Conservation (phyloP, 2,888 invertebrate species). For the Drosophila percnosoma region DNA sequence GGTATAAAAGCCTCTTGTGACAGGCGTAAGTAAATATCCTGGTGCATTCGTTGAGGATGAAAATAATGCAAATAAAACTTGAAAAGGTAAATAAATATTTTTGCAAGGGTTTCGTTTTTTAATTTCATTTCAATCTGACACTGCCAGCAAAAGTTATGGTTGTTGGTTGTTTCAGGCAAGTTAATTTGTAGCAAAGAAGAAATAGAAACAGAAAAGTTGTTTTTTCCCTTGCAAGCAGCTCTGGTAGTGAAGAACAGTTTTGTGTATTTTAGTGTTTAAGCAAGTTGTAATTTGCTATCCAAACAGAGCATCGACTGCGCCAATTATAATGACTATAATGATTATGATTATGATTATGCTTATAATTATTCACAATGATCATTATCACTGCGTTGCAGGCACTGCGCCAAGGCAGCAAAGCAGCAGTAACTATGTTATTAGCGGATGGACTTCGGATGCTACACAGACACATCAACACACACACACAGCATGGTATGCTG, state of each 20-base stretch:
- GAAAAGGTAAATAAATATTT: neutral
- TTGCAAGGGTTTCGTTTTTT: neutral
- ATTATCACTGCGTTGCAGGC: constrained; percentile 39
- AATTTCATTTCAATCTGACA: neutral
- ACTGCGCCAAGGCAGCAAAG: constrained; percentile 51
- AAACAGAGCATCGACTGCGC: constrained; percentile 52
- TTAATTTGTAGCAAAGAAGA: constrained; percentile 43
- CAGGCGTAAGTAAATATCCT: neutral
- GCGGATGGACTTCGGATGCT: constrained; percentile 53
- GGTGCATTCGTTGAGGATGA: neutral
- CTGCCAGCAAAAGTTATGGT: neutral
- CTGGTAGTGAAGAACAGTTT: constrained; percentile 53
- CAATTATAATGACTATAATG: constrained; percentile 56
- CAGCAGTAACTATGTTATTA: constrained; percentile 72
- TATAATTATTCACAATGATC: constrained; percentile 35
- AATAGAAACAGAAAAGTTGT: constrained; percentile 31
- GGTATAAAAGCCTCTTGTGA: neutral
- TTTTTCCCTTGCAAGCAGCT: constrained; percentile 39
- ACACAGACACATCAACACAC: constrained; percentile 19
- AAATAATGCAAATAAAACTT: neutral
- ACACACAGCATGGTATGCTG: constrained; percentile 2
- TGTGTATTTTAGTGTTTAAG: constrained; percentile 42
- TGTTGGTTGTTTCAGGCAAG: constrained; percentile 34
- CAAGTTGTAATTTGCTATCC: constrained; percentile 59
- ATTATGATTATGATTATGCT: constrained; percentile 29